Conservation (phyloP, 2,797 vertebrate genomes). For the Acestrorhynchus altus region DNA sequence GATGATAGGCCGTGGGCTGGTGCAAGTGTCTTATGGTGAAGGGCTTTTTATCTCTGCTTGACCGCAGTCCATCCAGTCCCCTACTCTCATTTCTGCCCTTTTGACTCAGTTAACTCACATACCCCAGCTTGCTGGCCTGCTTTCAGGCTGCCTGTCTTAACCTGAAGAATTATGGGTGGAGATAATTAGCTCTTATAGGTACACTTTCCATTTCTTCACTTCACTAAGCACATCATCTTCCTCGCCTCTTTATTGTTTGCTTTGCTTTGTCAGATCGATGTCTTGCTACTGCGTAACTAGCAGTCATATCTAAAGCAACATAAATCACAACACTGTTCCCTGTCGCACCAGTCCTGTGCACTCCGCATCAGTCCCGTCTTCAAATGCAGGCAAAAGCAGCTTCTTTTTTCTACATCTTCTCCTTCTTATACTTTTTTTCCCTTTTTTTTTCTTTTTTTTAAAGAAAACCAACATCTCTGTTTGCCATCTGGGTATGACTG, state of each 20-base stretch:
- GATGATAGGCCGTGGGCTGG: background rate
- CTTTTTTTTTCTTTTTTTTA: conserved; percentile 46
- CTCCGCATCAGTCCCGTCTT: conserved; percentile 61
- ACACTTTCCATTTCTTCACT: conserved; percentile 85
- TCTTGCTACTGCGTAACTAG: conserved; percentile 85
- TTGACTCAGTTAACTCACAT: conserved; percentile 62
- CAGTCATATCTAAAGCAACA: conserved; percentile 82
- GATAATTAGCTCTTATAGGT: conserved; percentile 87
- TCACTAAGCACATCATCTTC: conserved; percentile 86
- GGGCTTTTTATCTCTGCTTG: conserved; percentile 30
- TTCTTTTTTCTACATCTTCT: conserved; percentile 12
- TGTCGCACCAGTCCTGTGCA: conserved; percentile 73
- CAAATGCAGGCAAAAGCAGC: conserved; percentile 61
- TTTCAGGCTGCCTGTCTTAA: conserved; percentile 78
- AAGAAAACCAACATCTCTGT: conserved; percentile 54
- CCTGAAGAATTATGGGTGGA: conserved; percentile 84
- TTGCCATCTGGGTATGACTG: conserved; percentile 32
- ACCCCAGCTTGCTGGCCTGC: conserved; percentile 69
- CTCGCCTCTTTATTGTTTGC: conserved; percentile 86
- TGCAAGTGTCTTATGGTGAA: conserved; percentile 9
- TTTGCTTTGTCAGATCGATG: conserved; percentile 87
- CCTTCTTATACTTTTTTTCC: background rate
- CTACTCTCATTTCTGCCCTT: conserved; percentile 61
- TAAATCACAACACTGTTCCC: conserved; percentile 84
- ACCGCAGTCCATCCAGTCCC: conserved; percentile 34